These are phyloP conservation scores for Clarias platycephalus DNA, from an alignment of 2,797 vertebrate genomes.

Conservation along the genomic window DNA sequence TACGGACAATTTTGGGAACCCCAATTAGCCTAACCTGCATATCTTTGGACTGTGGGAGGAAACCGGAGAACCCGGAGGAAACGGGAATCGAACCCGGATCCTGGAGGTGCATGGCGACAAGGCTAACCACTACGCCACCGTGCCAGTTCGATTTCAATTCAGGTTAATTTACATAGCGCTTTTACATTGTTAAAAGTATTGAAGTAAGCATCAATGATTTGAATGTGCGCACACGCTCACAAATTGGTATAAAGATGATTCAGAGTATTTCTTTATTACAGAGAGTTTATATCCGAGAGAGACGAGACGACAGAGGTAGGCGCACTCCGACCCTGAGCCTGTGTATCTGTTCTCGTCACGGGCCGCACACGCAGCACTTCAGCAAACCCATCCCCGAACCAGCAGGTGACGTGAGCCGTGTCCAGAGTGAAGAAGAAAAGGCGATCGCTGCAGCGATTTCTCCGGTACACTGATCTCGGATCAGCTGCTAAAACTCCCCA, in stretches of 20 bases:
- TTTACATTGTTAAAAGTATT: too few species aligned
- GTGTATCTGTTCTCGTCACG: background rate
- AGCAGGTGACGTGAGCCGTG: constrained; percentile 81
- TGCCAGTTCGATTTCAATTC: too few species aligned
- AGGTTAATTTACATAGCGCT: too few species aligned
- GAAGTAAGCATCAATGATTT: background rate
- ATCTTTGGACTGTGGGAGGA: too few species aligned
- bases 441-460: constrained; percentile 79
- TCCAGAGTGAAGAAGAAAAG: constrained; percentile 87
- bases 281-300: background rate
- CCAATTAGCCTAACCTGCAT: too few species aligned
- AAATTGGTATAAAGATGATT: background rate
- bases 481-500: constrained; percentile 81
- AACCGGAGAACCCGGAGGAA: too few species aligned
- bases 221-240: background rate
- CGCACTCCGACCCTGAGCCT: background rate
- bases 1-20: too few species aligned
- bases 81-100: too few species aligned
- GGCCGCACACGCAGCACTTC: constrained; percentile 80
- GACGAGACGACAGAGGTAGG: background rate
- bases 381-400: constrained; percentile 85
- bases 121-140: too few species aligned
- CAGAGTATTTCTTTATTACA: background rate
- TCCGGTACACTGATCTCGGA: constrained; percentile 84
- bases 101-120: too few species aligned